phyloP scores from a whole-genome alignment of 2,113 vertebrate genomes.

The Poicephalus gulielmi region DNA sequence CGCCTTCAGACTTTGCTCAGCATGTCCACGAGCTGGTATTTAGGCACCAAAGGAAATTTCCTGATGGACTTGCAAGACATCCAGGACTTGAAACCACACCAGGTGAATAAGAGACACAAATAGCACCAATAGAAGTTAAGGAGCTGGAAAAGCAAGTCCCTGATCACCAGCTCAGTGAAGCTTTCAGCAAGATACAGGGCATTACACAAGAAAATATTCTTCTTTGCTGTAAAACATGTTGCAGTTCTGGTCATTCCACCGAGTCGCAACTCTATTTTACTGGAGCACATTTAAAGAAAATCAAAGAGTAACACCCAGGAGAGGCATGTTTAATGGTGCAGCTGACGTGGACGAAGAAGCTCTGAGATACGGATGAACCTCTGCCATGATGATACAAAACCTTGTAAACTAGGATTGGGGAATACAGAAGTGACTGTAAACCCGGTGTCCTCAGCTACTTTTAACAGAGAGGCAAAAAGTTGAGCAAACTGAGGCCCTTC shows the following conservation, averaged over 20 bases:
- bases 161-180: not conserved
- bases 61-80: not conserved
- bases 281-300: not conserved
- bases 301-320: not conserved
- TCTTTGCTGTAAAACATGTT: not conserved
- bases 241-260: not conserved
- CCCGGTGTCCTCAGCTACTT: not conserved
- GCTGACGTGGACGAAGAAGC: not conserved
- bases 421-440: not conserved
- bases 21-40: not conserved
- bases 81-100: not conserved
- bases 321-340: not conserved
- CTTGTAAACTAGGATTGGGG: not conserved
- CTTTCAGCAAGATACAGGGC: not conserved
- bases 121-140: accelerated
- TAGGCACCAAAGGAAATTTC: not conserved
- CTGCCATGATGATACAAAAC: not conserved
- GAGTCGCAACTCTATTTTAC: not conserved
- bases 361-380: not conserved
- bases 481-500: not conserved
- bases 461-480: not conserved
- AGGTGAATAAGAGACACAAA: not conserved
- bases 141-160: not conserved
- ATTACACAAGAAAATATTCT: not conserved
- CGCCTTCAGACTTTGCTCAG: not conserved